Conservation (phyloP, 2,888 invertebrate genomes). For the Coecobrya sp. region DNA sequence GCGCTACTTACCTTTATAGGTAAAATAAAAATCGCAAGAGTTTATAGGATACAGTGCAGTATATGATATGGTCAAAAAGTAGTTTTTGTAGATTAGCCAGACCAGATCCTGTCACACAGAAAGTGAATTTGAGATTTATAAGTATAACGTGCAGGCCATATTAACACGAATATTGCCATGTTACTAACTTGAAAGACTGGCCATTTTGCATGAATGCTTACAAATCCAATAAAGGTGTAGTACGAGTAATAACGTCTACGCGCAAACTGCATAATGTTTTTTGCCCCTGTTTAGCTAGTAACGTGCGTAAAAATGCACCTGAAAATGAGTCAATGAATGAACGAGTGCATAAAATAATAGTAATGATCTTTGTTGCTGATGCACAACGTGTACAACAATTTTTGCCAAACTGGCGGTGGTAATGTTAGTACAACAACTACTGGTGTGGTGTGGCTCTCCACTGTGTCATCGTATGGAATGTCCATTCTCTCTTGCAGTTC, state of each 20-base stretch:
- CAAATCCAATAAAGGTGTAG: slow-evolving; percentile 19
- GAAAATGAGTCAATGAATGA: slow-evolving; percentile 53
- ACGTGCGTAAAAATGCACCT: slow-evolving; percentile 26
- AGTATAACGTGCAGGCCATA: neutral
- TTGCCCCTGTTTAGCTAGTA: slow-evolving; percentile 37
- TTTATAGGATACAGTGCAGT: neutral
- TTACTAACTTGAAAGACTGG: neutral
- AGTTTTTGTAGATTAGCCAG: slow-evolving; percentile 33
- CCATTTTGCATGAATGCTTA: slow-evolving; percentile 24
- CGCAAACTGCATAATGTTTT: slow-evolving; percentile 26
- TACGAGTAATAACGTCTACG: neutral
- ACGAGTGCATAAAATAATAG: slow-evolving; percentile 31
- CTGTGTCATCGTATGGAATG: slow-evolving; percentile 30
- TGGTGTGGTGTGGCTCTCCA: slow-evolving; percentile 49
- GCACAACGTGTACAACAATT: slow-evolving; percentile 2
- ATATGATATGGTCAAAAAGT: neutral
- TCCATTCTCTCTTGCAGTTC: slow-evolving; percentile 32
- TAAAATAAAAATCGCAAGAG: slow-evolving; percentile 9
- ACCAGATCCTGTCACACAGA: slow-evolving; percentile 73
- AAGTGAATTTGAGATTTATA: slow-evolving; percentile 60
- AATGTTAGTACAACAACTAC: neutral
- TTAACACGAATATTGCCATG: slow-evolving; percentile 15
- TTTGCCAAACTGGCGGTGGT: neutral
- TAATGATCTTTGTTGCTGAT: neutral
- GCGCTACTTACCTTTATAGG: neutral